Base-by-base conservation (phyloP, 2,888 invertebrate genomes). In the Drosophila meridiana region DNA sequence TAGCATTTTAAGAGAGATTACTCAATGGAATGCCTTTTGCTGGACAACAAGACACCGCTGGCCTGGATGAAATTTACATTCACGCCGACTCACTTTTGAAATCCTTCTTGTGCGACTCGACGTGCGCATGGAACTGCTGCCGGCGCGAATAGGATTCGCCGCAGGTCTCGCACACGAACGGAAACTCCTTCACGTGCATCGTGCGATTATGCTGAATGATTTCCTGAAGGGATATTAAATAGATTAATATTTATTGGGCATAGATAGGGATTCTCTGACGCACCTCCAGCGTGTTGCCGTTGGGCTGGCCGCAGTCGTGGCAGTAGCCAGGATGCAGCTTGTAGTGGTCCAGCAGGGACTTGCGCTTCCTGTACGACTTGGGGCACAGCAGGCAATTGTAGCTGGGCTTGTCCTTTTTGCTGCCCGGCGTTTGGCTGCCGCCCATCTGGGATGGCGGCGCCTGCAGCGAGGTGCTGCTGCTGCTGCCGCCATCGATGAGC, bases 61-160 rank as follows among this genome's bases (percentile, higher is more conserved):
- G 69, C 57, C 30, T 82, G 71, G 78, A 68, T 82, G 91, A 91
- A 91, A 91, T 91, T 91, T 91, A 91, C 91, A 91, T 90, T 90
- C 88, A 76, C 79, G 63, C 59, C 80, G 89, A 92, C 91, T 92
- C 92, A 93, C 93, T 92, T 93, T 93, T 93, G 88, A 92, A 91
- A 87, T 93, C 93, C 89, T 93, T 93, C 83, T 93, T 93, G 89
- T 93, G 93, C 77, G 93, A 92, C 83, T 93, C 92, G 70, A 93
- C 92, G 78, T 93, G 93, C 62, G 92, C 93, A 72, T 92, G 92
- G 77, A 93, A 93, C 78, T 93, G 93, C 73, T 93, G 93, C 34
- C 92, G 91, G 30, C 93, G 89, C 20, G 93, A 92, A 76, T 93
- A 93, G 43, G 93, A 93, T 76, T 93, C 93, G 40, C 93, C 93